Evolutionary conservation across 1,140 invertebrate species (phyloP).

Genomic region (Pogonognathellus flavescens): DNA sequence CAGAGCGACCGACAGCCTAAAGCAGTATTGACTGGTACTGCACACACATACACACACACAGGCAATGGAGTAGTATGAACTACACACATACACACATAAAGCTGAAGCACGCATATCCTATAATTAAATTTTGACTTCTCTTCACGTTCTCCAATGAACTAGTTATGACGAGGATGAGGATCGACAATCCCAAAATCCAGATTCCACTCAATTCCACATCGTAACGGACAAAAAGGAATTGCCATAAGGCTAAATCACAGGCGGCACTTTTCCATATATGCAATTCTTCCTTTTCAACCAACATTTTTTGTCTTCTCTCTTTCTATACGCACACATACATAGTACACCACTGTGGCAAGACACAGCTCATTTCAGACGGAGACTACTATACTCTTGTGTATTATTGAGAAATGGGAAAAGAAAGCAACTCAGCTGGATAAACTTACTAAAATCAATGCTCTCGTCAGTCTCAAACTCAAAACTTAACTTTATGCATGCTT

Average conservation of each 20-base stretch:
- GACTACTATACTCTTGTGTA: too few relatives aligned
- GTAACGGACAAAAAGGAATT: conserved; percentile 22
- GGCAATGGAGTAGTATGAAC: not conserved
- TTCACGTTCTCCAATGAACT: conserved; percentile 50
- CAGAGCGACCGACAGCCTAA: conserved; percentile 9
- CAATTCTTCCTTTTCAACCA: not conserved
- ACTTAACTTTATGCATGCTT: not conserved
- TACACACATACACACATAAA: conserved; percentile 1
- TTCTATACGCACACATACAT: not conserved
- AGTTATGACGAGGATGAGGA: conserved; percentile 50
- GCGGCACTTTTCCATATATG: not conserved
- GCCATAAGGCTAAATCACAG: conserved; percentile 46
- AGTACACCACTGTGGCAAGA: too few relatives aligned
- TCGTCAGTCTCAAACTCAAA: not conserved
- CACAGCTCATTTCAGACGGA: too few relatives aligned
- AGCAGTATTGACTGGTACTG: not conserved
- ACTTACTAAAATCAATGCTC: not conserved
- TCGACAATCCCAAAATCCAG: conserved; percentile 28
- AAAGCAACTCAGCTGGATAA: not conserved
- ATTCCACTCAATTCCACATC: conserved; percentile 24
- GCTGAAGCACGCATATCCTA: conserved; percentile 1
- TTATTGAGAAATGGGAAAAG: not conserved
- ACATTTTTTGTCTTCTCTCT: conserved; percentile 14
- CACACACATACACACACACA: too few relatives aligned
- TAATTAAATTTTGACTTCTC: conserved; percentile 54